A percentile compares a stretch with the other conserved stretches of the same genome.
Evolutionary conservation across 2,888 invertebrate species (phyloP).

Genomic region (Cosmorhoe ocellata): DNA sequence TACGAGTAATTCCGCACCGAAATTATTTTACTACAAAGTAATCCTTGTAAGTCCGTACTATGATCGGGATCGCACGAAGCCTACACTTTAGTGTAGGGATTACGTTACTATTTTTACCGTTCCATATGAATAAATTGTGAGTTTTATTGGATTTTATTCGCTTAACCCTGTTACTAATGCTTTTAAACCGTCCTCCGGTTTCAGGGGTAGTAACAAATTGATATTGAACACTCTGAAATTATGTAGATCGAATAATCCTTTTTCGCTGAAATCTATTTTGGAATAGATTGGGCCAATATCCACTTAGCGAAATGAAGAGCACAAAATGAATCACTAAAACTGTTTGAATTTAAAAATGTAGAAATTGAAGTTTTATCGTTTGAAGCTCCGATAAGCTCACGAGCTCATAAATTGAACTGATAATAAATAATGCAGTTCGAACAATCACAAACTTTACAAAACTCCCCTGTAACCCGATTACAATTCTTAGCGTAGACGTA

Average conservation of each 20-base stretch:
- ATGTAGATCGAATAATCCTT: conserved; percentile 1
- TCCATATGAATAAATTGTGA: conserved; percentile 48
- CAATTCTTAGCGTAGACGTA: too few species aligned
- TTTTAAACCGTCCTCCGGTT: conserved; percentile 22
- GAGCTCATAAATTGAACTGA: too few species aligned
- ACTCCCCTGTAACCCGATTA: too few species aligned
- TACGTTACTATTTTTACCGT: conserved; percentile 43
- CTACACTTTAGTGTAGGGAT: conserved; percentile 47
- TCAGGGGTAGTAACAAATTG: conserved; percentile 3
- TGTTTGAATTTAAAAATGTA: too few species aligned
- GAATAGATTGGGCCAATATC: neutral
- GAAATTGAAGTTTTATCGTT: too few species aligned
- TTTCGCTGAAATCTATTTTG: neutral
- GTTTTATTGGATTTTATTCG: conserved; percentile 47
- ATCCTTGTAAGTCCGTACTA: conserved; percentile 26
- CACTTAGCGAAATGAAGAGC: neutral
- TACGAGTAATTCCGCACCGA: too few species aligned
- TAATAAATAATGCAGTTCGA: too few species aligned
- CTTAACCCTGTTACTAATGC: conserved; percentile 43
- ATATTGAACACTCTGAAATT: conserved; percentile 5
- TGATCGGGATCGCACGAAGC: conserved; percentile 32
- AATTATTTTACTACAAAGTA: neutral
- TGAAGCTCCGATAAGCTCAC: too few species aligned
- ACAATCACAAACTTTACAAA: too few species aligned
- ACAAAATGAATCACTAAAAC: too few species aligned